These are phyloP conservation scores for Falco peregrinus DNA, from an alignment of 2,797 vertebrate species.

Conservation along the genomic window DNA sequence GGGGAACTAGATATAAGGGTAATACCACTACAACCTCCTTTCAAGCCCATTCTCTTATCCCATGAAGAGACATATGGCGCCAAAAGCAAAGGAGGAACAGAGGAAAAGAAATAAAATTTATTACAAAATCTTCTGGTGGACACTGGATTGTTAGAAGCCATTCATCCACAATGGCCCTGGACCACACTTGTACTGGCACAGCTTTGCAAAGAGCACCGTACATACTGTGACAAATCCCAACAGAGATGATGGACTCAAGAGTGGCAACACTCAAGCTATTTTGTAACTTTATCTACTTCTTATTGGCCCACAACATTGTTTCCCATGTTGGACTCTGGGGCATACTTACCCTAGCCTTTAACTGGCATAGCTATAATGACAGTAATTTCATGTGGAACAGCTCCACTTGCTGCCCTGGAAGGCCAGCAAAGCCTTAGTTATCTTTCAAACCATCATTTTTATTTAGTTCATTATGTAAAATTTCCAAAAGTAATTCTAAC, in stretches of 20 bases:
- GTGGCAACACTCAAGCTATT: not conserved
- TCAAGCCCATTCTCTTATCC: not conserved
- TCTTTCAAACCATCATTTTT: not conserved
- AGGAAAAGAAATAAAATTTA: not conserved
- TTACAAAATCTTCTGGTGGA: not conserved
- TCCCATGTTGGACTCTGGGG: not conserved
- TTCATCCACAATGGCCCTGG: not conserved
- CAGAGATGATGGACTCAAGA: not conserved
- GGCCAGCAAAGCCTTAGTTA: not conserved
- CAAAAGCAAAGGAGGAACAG: not conserved
- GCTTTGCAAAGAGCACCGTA: not conserved
- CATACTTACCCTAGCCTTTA: not conserved
- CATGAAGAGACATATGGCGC: not conserved
- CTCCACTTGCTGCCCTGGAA: not conserved
- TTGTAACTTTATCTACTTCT: not conserved
- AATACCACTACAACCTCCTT: not conserved
- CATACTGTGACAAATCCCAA: not conserved
- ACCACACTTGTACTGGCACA: not conserved
- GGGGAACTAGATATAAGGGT: not conserved
- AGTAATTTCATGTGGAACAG: not conserved
- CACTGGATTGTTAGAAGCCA: not conserved
- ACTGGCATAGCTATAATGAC: not conserved
- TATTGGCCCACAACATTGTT: not conserved
- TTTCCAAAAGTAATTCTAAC: not conserved
- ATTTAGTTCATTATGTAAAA: not conserved